These are phyloP conservation scores for Drosophila setifemur DNA, from an alignment of 1,140 invertebrate species.

Conservation along the genomic window DNA sequence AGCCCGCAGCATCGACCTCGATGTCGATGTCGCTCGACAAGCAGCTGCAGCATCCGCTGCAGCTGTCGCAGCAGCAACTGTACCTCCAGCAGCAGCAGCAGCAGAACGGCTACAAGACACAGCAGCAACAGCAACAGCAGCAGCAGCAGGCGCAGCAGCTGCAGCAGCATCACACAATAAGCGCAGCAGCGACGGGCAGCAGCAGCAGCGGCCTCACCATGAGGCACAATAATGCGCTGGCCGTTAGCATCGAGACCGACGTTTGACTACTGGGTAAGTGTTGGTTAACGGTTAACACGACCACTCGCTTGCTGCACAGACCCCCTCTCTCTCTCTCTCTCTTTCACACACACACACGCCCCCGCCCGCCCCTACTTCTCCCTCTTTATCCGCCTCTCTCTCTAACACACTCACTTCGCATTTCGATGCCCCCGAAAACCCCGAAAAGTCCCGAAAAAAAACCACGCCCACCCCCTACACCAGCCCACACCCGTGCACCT, in stretches of 20 bases:
- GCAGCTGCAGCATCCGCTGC: conserved; percentile 44
- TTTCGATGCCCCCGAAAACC: neutral
- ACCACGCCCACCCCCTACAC: neutral
- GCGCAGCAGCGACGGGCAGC: conserved; percentile 73
- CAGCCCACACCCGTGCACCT: conserved; percentile 18
- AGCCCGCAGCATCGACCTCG: conserved; percentile 27
- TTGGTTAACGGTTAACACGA: conserved; percentile 12
- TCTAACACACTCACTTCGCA: conserved; percentile 1
- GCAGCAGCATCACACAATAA: conserved; percentile 54
- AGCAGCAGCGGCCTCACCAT: conserved; percentile 92
- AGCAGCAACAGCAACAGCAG: conserved; percentile 43
- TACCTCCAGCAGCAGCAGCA: conserved; percentile 38
- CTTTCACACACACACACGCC: conserved; percentile 7
- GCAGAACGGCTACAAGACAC: conserved; percentile 61
- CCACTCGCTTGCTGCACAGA: conserved; percentile 27
- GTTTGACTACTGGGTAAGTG: conserved; percentile 96
- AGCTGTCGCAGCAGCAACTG: conserved; percentile 38
- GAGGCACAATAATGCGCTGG: conserved; percentile 89
- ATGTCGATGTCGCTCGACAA: conserved; percentile 45
- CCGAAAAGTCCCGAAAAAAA: neutral
- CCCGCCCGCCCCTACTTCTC: neutral
- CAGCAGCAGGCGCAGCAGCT: conserved; percentile 46
- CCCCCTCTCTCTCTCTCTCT: neutral
- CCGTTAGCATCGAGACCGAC: conserved; percentile 97
- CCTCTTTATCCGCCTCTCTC: neutral